Evolutionary conservation across 2,113 vertebrate species (phyloP).

Genomic region (Zosterops pallidus): DNA sequence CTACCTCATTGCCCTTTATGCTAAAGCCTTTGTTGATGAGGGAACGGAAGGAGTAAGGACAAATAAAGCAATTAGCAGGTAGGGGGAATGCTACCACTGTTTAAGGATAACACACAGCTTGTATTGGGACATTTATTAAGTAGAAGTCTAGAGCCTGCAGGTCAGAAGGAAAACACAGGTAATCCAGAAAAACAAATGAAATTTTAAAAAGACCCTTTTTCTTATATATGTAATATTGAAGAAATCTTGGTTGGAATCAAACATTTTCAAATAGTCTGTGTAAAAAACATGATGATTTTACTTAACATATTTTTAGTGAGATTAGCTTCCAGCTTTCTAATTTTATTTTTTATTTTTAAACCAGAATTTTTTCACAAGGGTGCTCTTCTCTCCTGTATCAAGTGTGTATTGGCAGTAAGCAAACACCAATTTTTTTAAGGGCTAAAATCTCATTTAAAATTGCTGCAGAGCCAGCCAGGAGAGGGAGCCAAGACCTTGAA

Average conservation of each 20-base stretch:
- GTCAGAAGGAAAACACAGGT: constrained; percentile 43
- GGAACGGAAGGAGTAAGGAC: constrained; percentile 78
- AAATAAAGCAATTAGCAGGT: constrained; percentile 85
- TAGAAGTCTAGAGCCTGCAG: constrained; percentile 62
- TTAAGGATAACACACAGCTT: constrained; percentile 71
- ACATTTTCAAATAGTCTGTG: not conserved
- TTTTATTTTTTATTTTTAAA: not conserved
- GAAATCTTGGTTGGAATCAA: not conserved
- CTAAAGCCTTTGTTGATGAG: constrained; percentile 80
- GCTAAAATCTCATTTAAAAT: not conserved
- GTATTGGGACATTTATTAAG: constrained; percentile 59
- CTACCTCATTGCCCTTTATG: constrained; percentile 83
- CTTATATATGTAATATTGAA: not conserved
- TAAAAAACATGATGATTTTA: not conserved
- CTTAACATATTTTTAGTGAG: not conserved
- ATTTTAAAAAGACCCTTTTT: not conserved
- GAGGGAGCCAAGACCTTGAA: constrained; percentile 69
- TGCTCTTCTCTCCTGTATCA: not conserved
- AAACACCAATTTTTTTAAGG: constrained; percentile 6
- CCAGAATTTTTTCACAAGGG: not conserved
- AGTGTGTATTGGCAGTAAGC: not conserved
- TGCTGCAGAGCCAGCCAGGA: constrained; percentile 64
- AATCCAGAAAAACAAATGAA: constrained; percentile 25
- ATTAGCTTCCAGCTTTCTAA: not conserved
- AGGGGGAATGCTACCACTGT: constrained; percentile 71